These are phyloP conservation scores for Cephalopholis sonnerati DNA, from an alignment of 2,113 vertebrate genomes.

Conservation along the genomic window DNA sequence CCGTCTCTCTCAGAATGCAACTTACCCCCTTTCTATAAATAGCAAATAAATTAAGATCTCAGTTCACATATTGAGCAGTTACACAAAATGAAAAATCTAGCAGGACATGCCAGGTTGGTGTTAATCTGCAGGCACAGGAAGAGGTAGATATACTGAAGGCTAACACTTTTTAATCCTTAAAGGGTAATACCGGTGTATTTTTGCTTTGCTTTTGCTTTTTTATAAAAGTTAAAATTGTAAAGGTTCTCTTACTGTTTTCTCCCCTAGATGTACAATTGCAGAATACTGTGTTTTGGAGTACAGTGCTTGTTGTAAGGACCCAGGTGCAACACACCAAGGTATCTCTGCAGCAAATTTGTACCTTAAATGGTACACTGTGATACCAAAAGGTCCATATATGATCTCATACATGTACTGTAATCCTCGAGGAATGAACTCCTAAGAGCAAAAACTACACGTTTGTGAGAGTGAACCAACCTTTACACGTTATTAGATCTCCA, in stretches of 20 bases:
- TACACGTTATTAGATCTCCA: neutral
- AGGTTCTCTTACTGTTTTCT: neutral
- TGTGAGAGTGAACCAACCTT: neutral
- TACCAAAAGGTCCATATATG: neutral
- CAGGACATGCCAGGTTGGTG: neutral
- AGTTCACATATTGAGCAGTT: neutral
- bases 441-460: neutral
- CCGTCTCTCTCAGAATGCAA: neutral
- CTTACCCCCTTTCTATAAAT: constrained; percentile 18
- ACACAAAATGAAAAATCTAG: neutral
- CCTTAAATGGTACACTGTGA: neutral
- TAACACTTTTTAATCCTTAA: neutral
- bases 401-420: neutral
- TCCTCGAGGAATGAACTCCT: neutral
- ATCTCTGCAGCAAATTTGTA: neutral
- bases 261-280: neutral
- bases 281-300: neutral
- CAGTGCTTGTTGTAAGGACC: neutral
- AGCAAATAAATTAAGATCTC: constrained; percentile 44
- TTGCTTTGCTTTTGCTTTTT: neutral
- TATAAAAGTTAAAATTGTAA: neutral
- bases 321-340: neutral
- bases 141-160: constrained; percentile 49
- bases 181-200: neutral
- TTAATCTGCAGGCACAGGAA: neutral